Conservation (phyloP, 1,140 invertebrate genomes). For the Lepidurus apus region DNA sequence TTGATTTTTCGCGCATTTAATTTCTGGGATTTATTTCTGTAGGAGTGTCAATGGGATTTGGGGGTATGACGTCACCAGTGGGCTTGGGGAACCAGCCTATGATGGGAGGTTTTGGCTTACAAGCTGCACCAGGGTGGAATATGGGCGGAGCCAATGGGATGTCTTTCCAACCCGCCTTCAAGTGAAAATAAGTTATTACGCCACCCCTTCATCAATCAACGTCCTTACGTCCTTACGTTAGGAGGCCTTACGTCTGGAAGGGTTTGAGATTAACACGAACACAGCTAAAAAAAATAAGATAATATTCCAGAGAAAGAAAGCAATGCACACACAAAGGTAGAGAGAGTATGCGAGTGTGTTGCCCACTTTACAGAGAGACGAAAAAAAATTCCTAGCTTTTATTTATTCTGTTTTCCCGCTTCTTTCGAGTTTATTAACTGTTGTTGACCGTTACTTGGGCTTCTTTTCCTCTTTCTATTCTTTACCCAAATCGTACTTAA, state of each 20-base stretch:
- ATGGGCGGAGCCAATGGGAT: not conserved
- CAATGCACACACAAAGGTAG: not conserved
- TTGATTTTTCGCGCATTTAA: not conserved
- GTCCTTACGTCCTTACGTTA: too few relatives aligned
- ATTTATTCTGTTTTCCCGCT: not conserved
- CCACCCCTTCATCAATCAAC: constrained; percentile 7
- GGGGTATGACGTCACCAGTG: not conserved
- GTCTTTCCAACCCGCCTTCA: constrained; percentile 8
- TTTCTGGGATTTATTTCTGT: not conserved
- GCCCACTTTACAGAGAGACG: not conserved
- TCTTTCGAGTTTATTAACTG: constrained; percentile 6
- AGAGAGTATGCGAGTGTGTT: not conserved
- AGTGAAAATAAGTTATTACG: not conserved
- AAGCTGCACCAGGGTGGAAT: not conserved
- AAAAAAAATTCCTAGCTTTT: not conserved
- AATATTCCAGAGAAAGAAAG: not conserved
- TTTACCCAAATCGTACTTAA: constrained; percentile 15
- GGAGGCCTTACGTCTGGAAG: not conserved
- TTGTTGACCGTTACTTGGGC: constrained; percentile 3
- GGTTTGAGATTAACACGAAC: constrained; percentile 7
- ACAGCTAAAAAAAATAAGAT: not conserved
- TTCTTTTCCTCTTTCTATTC: constrained; percentile 9
- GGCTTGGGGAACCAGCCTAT: not conserved
- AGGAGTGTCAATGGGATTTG: not conserved
- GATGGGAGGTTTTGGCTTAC: not conserved